phyloP scores from a whole-genome alignment of 1,140 invertebrate genomes.

The Chionoecetes opilio region DNA sequence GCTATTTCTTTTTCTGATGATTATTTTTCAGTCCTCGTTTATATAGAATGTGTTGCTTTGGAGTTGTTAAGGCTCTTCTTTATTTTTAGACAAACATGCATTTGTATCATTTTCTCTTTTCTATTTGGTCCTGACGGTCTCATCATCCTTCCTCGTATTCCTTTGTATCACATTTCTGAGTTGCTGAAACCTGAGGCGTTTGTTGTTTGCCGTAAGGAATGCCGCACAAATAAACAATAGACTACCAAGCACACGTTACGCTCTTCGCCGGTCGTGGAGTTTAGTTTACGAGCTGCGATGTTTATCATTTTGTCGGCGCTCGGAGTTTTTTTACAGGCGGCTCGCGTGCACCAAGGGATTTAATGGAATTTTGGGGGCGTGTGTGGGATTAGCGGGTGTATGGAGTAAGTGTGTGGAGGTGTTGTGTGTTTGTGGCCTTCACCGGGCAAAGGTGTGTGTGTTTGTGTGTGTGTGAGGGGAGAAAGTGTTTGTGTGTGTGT shows the following conservation, averaged over 20 bases:
- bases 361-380: background rate
- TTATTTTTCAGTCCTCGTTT: no score
- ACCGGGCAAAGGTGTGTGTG: background rate
- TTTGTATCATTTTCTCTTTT: background rate
- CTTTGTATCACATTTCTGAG: background rate
- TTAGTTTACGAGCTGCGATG: background rate
- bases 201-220: background rate
- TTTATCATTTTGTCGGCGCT: slow-evolving; percentile 16
- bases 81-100: no score
- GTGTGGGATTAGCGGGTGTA: background rate
- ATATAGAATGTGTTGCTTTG: no score
- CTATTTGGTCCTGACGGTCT: background rate
- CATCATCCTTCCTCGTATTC: background rate
- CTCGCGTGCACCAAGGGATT: background rate
- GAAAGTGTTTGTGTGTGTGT: background rate
- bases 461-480: background rate
- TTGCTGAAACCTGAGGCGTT: background rate
- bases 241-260: background rate
- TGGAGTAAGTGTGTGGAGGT: background rate
- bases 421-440: background rate
- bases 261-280: background rate
- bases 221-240: background rate
- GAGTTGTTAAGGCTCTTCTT: no score
- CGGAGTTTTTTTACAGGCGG: background rate
- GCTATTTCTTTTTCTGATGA: background rate